Evolutionary conservation across 2,888 invertebrate genomes (phyloP).

Genomic region (Phytoseiulus persimilis): DNA sequence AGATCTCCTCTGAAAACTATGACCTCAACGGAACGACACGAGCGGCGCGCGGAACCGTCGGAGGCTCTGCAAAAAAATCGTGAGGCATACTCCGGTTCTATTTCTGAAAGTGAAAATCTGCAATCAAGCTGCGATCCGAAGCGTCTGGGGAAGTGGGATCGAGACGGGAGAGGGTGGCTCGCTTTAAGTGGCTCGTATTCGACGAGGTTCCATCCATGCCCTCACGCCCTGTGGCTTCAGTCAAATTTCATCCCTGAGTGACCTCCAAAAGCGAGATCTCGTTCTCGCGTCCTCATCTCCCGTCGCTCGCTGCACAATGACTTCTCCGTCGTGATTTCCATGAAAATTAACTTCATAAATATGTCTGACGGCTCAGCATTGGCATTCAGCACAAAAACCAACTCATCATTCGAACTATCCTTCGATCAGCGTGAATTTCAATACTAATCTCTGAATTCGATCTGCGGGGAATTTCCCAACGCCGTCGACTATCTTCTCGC

Average conservation of each 20-base stretch:
- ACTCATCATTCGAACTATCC: not conserved
- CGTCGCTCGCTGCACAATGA: not conserved
- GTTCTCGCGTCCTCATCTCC: not conserved
- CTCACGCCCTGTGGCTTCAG: not conserved
- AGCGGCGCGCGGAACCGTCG: too few species aligned
- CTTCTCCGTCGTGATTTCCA: not conserved
- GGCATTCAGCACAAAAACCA: not conserved
- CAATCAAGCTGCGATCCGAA: too few species aligned
- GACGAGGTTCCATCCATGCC: not conserved
- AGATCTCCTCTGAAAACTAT: not conserved
- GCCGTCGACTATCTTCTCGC: too few species aligned
- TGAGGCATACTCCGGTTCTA: too few species aligned
- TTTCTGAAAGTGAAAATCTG: too few species aligned
- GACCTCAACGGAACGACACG: too few species aligned
- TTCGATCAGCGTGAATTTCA: not conserved
- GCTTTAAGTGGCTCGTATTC: not conserved
- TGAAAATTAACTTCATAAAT: not conserved
- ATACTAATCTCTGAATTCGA: not conserved
- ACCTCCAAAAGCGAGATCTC: slow-evolving; percentile 5
- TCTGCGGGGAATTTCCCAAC: not conserved
- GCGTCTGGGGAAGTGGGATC: not conserved
- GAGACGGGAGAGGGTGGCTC: not conserved
- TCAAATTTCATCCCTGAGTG: slow-evolving; percentile 5
- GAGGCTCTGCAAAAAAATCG: too few species aligned
- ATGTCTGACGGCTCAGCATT: not conserved